Conservation (phyloP, 2,888 invertebrate genomes). For the Habrosyne pyritoides region DNA sequence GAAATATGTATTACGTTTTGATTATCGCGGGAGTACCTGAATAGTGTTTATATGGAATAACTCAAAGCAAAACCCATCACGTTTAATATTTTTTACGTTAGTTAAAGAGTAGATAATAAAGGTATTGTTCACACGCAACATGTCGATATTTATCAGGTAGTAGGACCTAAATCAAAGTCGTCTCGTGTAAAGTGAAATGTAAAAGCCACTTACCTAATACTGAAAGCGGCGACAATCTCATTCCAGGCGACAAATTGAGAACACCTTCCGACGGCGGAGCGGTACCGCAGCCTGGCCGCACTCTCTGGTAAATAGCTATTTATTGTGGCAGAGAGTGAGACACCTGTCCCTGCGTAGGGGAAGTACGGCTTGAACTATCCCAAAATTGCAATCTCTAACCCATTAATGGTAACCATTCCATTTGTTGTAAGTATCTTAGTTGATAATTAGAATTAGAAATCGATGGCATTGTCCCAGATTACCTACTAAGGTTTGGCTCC, state of each 20-base stretch:
- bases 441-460: too few relatives aligned
- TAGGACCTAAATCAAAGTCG: conserved; percentile 41
- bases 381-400: not conserved
- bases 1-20: too few relatives aligned
- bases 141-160: conserved; percentile 4
- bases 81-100: not conserved
- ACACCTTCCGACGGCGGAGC: conserved; percentile 68
- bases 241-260: conserved; percentile 79
- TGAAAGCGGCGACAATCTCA: conserved; percentile 78
- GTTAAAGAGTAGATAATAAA: not conserved
- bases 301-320: conserved; percentile 74
- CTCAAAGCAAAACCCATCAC: not conserved
- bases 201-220: conserved; percentile 77
- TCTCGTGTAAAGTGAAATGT: conserved; percentile 67
- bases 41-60: not conserved
- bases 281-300: conserved; percentile 52
- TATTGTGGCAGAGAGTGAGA: conserved; percentile 67
- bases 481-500: too few relatives aligned
- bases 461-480: too few relatives aligned
- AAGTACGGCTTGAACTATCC: not conserved
- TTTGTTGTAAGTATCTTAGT: not conserved
- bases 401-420: not conserved
- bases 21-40: not conserved
- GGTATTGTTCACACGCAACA: not conserved
- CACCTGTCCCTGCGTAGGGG: conserved; percentile 63